Conservation (phyloP, 2,113 vertebrate species). For the Hippopotamus amphibius region DNA sequence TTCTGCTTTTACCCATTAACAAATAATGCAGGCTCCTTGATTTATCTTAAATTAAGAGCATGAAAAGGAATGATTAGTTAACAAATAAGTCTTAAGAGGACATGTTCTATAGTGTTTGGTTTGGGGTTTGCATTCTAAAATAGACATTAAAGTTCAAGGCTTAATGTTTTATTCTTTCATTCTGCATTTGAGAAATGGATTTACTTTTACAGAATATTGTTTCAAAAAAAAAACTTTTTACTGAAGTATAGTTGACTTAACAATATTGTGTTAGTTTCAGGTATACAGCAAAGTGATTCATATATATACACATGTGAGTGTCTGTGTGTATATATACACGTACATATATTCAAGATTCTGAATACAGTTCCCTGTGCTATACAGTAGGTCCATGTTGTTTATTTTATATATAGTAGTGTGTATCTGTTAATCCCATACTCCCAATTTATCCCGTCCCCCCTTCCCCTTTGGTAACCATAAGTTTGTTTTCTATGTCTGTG, state of each 20-base stretch:
- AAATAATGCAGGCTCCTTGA: conserved; percentile 9
- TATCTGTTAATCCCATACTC: no score
- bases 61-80: not conserved
- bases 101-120: not conserved
- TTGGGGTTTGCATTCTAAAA: conserved; percentile 36
- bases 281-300: not conserved
- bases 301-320: not conserved
- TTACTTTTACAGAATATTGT: not conserved
- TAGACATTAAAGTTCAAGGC: not conserved
- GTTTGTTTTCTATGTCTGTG: no score
- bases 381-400: not conserved
- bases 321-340: not conserved
- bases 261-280: not conserved
- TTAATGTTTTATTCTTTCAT: conserved; percentile 24
- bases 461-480: no score
- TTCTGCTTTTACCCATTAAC: conserved; percentile 24
- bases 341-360: no score
- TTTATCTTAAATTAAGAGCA: conserved; percentile 55
- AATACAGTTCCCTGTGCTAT: not conserved
- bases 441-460: no score
- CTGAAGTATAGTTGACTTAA: not conserved
- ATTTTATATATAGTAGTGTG: no score
- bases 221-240: not conserved
- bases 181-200: not conserved
- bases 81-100: conserved; percentile 47